Evolutionary conservation across 53 echinoderm and acorn worm genomes (phyloP).

Genomic region (Henricia sp.): DNA sequence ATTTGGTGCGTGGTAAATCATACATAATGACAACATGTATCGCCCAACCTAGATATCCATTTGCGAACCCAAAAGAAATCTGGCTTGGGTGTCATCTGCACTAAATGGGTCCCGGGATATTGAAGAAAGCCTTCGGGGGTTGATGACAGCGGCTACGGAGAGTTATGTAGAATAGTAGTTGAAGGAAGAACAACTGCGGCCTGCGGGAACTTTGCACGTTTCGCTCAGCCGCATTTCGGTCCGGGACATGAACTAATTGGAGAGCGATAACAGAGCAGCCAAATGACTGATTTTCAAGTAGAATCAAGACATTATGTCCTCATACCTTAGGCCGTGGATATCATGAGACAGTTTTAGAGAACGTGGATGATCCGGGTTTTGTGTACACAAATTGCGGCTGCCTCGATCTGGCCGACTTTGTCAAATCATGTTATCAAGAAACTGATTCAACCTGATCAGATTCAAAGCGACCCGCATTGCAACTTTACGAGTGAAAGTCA

Average conservation of each 20-base stretch:
- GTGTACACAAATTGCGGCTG: no score
- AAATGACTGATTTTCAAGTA: slow-evolving; percentile 7
- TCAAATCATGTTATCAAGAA: no score
- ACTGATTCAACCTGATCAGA: no score
- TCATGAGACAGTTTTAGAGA: no score
- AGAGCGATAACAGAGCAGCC: slow-evolving; percentile 8
- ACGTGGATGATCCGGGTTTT: no score
- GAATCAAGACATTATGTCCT: no score
- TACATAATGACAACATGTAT: no score
- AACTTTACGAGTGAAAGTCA: no score
- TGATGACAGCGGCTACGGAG: slow-evolving; percentile 1
- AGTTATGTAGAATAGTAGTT: background rate
- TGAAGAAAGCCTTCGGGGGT: background rate
- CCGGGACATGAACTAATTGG: slow-evolving; percentile 24
- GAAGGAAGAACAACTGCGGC: background rate
- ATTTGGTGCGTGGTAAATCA: no score
- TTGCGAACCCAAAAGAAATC: slow-evolving; percentile 4
- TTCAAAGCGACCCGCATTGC: no score
- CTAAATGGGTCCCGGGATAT: slow-evolving; percentile 2
- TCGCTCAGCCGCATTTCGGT: background rate
- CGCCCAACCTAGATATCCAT: background rate
- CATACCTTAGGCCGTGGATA: no score
- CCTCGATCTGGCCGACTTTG: no score
- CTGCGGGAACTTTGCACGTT: background rate
- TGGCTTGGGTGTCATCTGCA: background rate